Conservation (phyloP, 2,888 invertebrate genomes). For the Adela reaumurella region DNA sequence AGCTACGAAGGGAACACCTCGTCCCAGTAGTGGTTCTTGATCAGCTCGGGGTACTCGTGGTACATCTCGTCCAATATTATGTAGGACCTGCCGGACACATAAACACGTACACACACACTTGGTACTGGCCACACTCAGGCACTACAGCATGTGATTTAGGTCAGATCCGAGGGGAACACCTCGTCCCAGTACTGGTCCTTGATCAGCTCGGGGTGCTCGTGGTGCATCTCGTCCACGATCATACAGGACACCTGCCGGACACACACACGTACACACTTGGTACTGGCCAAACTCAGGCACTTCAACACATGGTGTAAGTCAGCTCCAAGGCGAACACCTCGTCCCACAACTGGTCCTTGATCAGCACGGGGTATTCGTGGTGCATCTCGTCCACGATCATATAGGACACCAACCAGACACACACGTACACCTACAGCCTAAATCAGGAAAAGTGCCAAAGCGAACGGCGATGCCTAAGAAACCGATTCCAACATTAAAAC, state of each 20-base stretch:
- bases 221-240: constrained; percentile 93
- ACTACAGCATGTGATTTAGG: no score
- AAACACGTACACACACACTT: no score
- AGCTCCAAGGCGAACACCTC: constrained; percentile 81
- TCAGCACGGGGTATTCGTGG: constrained; percentile 84
- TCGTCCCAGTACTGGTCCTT: constrained; percentile 92
- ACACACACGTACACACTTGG: no score
- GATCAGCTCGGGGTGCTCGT: constrained; percentile 84
- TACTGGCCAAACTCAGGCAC: no score
- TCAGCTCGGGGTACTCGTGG: constrained; percentile 84
- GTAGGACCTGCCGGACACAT: constrained; percentile 75
- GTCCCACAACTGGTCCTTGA: constrained; percentile 90
- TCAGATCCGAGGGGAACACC: constrained; percentile 79
- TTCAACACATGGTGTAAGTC: no score
- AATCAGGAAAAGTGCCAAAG: no score
- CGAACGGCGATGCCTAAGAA: no score
- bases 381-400: constrained; percentile 94
- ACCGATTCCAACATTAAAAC: no score
- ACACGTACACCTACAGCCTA: no score
- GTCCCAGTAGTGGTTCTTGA: constrained; percentile 90
- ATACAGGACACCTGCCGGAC: constrained; percentile 74
- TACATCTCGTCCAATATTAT: constrained; percentile 94
- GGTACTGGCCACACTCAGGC: no score
- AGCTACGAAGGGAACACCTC: constrained; percentile 81
- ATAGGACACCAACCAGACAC: constrained; percentile 72